Evolutionary conservation across 92 coral and sea anemone species (phyloP), one percentile per base, ranked within the genome.

Genomic region (Umimayanthus chanpuru): DNA sequence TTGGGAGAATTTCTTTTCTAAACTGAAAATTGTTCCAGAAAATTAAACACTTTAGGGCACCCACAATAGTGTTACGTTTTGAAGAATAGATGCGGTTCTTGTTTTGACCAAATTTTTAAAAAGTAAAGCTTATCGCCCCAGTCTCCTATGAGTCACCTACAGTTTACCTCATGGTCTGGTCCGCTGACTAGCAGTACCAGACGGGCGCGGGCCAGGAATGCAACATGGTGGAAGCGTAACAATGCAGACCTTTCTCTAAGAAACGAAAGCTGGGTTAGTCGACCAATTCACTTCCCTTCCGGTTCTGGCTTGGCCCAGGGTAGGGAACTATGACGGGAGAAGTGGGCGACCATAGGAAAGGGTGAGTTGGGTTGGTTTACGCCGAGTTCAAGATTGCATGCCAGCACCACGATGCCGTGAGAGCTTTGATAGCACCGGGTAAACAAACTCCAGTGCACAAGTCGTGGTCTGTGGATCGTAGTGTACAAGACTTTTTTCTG

Each of bases 121-220:
- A 77, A 21, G 39, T 20, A 23, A 53, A 68, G 39, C 16, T 44
- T 47, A 76, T 83, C 87, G 76, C 79, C 87, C 78, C 87, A 83
- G 87, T 83, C 77, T 43, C 77, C 74, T 8, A 3, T 10, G 68
- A 70, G 18, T 78, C 78, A 83, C 78, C 78, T 44, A 78, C 65
- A 67, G 87, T 83, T 80, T 76, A 75, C 65, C 86, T 82, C 88
- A 89, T 89, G 94, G 94, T 77, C 80, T 89, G 66, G 67, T 90
- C 98, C 98, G 98, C 98, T 95, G 98, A 95, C 98, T 94, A 95
- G 98, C 93, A 85, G 92, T 89, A 89, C 94, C 94, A 92, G 94
- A 89, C 88, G 90, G 79, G 96, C 94, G 91, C 93, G 96, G 95
- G 93, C 98, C 94, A 95, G 98, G 94, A 95, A 93, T 95, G 87